Conservation (phyloP, 1,140 invertebrate species). For the Eciton burchellii region DNA sequence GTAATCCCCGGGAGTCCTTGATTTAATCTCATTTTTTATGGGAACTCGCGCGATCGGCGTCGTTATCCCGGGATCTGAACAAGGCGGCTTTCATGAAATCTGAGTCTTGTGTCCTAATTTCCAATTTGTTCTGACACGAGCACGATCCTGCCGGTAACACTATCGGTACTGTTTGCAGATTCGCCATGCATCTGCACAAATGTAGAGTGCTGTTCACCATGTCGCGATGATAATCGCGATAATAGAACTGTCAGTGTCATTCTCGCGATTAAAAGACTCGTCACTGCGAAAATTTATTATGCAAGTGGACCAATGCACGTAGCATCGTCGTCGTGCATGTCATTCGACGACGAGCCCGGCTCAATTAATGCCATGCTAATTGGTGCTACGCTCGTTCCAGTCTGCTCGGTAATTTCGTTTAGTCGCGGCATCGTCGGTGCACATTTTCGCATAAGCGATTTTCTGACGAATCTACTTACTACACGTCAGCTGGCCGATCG, state of each 20-base stretch:
- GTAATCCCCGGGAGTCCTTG: background rate
- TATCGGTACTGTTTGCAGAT: background rate
- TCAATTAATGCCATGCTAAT: slow-evolving; percentile 76
- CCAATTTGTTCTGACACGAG: too few relatives aligned
- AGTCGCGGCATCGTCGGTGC: slow-evolving; percentile 14
- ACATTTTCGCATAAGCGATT: slow-evolving; percentile 61
- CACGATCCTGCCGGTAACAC: too few relatives aligned
- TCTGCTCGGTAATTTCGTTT: slow-evolving; percentile 70
- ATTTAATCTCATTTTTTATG: background rate
- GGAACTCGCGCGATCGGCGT: background rate
- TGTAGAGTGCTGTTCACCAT: background rate
- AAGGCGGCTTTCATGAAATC: too few relatives aligned
- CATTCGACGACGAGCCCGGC: slow-evolving; percentile 61
- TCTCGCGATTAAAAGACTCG: slow-evolving; percentile 66
- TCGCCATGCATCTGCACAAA: background rate
- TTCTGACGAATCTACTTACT: slow-evolving; percentile 34
- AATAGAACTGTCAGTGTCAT: slow-evolving; percentile 69
- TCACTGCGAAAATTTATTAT: slow-evolving; percentile 72
- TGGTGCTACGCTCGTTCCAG: slow-evolving; percentile 64
- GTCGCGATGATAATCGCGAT: slow-evolving; percentile 64
- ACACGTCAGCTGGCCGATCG: background rate
- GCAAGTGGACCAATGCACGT: slow-evolving; percentile 56
- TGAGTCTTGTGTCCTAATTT: too few relatives aligned
- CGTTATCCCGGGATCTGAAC: background rate
- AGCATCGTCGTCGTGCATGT: slow-evolving; percentile 54